These are phyloP conservation scores for Nomia melanderi DNA, from an alignment of 1,140 invertebrate genomes.

Conservation along the genomic window DNA sequence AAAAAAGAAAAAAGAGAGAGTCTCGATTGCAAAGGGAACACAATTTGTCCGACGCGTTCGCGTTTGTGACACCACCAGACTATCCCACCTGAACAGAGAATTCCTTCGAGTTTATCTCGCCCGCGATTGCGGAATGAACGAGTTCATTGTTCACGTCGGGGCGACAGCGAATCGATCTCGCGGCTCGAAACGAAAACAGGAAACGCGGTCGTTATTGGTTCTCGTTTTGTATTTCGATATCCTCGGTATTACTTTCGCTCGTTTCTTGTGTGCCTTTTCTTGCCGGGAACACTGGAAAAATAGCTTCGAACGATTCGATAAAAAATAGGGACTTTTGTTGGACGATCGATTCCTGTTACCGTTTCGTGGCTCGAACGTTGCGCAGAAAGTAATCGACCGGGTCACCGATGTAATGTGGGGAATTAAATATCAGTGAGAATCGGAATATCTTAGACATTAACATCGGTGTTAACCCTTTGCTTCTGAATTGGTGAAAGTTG, in stretches of 20 bases:
- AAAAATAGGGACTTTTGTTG: background rate
- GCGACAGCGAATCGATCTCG: background rate
- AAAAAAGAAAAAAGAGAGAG: too few species aligned
- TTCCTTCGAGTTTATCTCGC: background rate
- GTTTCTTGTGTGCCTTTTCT: background rate
- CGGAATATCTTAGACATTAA: too few species aligned
- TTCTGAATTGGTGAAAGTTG: too few species aligned
- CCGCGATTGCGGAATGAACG: too few species aligned
- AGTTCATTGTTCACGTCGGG: too few species aligned
- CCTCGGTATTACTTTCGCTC: background rate
- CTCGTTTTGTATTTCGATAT: too few species aligned
- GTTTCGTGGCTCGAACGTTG: background rate
- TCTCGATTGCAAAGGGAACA: background rate
- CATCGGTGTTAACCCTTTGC: too few species aligned
- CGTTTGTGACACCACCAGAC: background rate
- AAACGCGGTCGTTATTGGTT: background rate
- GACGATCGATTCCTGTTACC: background rate
- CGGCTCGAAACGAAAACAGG: background rate
- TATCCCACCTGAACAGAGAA: background rate
- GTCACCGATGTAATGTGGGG: too few species aligned
- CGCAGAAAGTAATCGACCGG: constrained; percentile 12
- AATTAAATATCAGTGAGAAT: too few species aligned
- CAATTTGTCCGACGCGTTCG: background rate
- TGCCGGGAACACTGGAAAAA: constrained; percentile 18
- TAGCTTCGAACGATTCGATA: background rate